Evolutionary conservation across 1,140 invertebrate species (phyloP).

Genomic region (Cydia pomonella): DNA sequence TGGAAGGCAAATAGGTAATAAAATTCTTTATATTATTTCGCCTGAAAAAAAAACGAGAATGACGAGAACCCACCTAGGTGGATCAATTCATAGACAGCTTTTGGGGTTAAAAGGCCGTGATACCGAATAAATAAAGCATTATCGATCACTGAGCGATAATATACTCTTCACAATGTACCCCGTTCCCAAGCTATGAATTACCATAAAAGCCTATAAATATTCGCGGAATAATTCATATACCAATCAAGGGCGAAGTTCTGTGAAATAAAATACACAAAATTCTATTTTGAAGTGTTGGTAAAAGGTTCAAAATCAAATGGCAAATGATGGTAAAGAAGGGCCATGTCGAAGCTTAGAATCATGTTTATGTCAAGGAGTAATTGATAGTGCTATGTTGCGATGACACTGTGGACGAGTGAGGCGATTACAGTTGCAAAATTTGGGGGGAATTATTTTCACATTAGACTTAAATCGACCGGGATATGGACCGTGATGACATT

Average conservation of each 20-base stretch:
- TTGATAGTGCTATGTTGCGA: constrained; percentile 1
- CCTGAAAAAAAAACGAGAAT: no score
- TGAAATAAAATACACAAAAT: not conserved
- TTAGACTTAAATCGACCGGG: no score
- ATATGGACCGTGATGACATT: no score
- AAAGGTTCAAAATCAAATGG: not conserved
- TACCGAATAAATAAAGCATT: no score
- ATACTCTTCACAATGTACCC: not conserved
- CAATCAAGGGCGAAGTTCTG: not conserved
- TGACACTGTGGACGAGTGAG: not conserved
- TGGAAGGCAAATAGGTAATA: no score
- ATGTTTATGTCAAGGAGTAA: not conserved
- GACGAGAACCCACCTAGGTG: no score
- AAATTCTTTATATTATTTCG: no score
- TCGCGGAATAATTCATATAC: not conserved
- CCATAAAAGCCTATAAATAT: not conserved
- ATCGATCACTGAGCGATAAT: constrained; percentile 36
- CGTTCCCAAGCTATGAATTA: not conserved
- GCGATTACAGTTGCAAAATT: no score
- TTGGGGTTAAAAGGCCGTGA: no score
- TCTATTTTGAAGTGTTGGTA: not conserved
- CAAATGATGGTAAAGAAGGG: not conserved
- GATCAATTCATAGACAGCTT: no score
- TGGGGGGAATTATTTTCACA: no score
- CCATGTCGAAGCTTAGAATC: not conserved